Base-by-base conservation (phyloP, 2,888 invertebrate genomes). In the Dromius quadrimaculatus region DNA sequence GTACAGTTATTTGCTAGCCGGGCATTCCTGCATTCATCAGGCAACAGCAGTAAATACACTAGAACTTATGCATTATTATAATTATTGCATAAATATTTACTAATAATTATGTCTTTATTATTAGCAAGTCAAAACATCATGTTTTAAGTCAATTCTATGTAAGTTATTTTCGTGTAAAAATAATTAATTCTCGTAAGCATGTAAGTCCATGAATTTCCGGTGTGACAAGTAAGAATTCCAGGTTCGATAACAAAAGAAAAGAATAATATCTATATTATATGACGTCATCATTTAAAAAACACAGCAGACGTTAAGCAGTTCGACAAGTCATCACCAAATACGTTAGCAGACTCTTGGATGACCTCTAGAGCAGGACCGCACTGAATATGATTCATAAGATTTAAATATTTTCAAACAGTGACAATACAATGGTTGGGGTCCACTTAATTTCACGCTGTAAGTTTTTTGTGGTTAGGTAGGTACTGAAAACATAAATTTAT, bases 291-390 rank as follows among this genome's bases (percentile, higher is more conserved):
- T 11, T 11, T 38, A n/a, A 38, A 2, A 38, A 41, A 41, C 6
- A 15, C 13, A 15, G 15, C 3, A 36, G 36, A 4, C 6, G 41
- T 15, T 41, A 41, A 41, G 13, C 1, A 41, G 41, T 41, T 41
- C 15, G 41, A 15, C 41, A 1, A 41, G 41, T 41, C 41, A 41
- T 47, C 47, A 9, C 47, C 47, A 47, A 47, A 47, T 47, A 47
- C 20, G 47, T 22, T 20, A 3, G 20, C 47, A 22, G 22, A 38
- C 28, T 28, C 8, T 15, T 11, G 41, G 1, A 2, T 5, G 47
- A 23, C 47, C 47, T 47, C 20, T 3, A 17, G 1, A 11, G 20
- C 47, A 47, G 47, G 47, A 20, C 47, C 47, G 20, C 32, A 32
- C 8, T 32, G 9, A 6, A 6, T 32, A 6, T 32, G 9, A 5